Base-by-base conservation (phyloP, 2,888 invertebrate species). In the Leucania comma region DNA sequence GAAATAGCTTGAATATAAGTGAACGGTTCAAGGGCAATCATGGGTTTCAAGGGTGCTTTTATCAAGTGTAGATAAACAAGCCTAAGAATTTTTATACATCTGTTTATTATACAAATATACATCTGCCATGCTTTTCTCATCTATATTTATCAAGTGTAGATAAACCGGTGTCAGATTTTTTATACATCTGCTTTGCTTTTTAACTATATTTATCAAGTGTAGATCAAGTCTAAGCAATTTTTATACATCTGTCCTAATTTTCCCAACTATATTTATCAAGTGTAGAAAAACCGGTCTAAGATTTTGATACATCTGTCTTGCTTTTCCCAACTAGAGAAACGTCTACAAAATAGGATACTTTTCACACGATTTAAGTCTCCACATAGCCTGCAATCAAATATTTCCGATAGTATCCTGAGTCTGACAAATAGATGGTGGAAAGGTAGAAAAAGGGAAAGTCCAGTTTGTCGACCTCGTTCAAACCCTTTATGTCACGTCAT, bases 401-500 rank as follows among this genome's bases (percentile, higher is more conserved):
- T 35, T 35, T 57, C 35, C n/a, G n/a, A 35, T 35, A 22, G 3
- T 22, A 22, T 35, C 14, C 22, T 14, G 35, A 57, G 8, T 38
- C n/a, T 22, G 26, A 35, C 22, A 35, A 42, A 68, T 51, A 17
- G 17, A 26, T 26, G 1, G 53, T 35, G 24, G 42, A 42, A 59
- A 57, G 32, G 60, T 58, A 29, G 10, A 61, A 48, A 50, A 53
- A 57, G 22, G 22, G 14, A 29, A 60, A 20, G 12, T 35, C 14
- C 56, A 24, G 60, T 58, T 53, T 58, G 53, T 80, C 42, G 22
- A 65, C 48, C 65, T 53, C 20, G 3, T 42, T 63, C 62, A 66
- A 42, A 62, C 58, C 64, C 51, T 63, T 63, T 29, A 67, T 22
- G 64, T 50, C 51, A 46, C 38, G 78, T 77, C 78, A 60, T 63